Percentiles rank a stretch among this genome's conserved stretches.
phyloP scores from a whole-genome alignment of 2,797 vertebrate genomes.

The Labroides dimidiatus region DNA sequence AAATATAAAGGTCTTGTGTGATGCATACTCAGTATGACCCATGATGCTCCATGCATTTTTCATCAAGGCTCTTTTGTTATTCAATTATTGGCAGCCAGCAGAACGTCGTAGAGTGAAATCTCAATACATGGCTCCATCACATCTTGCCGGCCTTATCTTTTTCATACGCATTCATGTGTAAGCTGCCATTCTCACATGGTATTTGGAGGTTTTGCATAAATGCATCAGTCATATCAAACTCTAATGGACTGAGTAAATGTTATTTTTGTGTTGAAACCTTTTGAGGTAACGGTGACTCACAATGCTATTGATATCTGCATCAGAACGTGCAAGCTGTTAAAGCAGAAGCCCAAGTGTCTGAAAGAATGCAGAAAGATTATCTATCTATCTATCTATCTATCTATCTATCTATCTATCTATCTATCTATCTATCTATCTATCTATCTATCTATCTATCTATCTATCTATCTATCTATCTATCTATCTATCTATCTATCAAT shows the following conservation, averaged over 20 bases:
- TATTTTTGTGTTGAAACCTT: constrained; percentile 59
- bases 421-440: too few species aligned
- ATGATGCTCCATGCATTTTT: constrained; percentile 20
- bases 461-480: too few species aligned
- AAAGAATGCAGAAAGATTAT: not conserved
- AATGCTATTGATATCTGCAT: constrained; percentile 22
- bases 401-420: too few species aligned
- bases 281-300: constrained; percentile 50
- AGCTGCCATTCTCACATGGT: constrained; percentile 43
- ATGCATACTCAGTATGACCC: not conserved
- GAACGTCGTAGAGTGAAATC: constrained; percentile 3
- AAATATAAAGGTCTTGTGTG: constrained; percentile 17
- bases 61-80: constrained; percentile 16
- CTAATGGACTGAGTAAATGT: constrained; percentile 61
- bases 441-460: too few species aligned
- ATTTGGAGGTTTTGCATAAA: constrained; percentile 43
- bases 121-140: constrained; percentile 16
- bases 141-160: constrained; percentile 29
- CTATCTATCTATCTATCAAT: too few species aligned
- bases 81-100: constrained; percentile 16
- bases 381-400: not conserved
- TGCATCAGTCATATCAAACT: constrained; percentile 14
- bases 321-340: constrained; percentile 16
- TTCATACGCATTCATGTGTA: constrained; percentile 24
- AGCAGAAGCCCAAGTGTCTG: not conserved